Evolutionary conservation across 1,140 invertebrate species (phyloP).

Genomic region (Meloidogyne floridensis): DNA sequence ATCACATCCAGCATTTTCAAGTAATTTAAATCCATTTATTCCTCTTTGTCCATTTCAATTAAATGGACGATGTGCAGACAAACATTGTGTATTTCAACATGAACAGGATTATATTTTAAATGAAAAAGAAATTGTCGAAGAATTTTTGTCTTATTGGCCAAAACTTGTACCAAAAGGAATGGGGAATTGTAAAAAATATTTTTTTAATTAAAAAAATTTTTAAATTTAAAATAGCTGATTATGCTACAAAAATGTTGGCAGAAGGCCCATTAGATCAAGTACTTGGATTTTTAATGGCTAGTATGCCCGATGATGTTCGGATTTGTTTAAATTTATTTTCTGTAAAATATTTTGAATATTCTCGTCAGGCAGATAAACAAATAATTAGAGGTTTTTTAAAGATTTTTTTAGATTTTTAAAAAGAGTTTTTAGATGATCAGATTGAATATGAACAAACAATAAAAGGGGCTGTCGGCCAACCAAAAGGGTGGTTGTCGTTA

Average conservation of each 20-base stretch:
- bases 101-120: constrained; percentile 3
- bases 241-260: neutral
- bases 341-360: neutral
- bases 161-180: neutral
- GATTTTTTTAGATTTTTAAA: neutral
- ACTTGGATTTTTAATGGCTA: neutral
- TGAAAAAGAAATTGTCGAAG: neutral
- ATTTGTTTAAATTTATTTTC: neutral
- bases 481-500: neutral
- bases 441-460: neutral
- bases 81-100: neutral
- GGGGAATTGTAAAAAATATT: neutral
- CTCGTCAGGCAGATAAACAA: neutral
- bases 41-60: neutral
- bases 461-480: neutral
- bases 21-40: neutral
- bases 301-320: neutral
- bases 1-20: neutral
- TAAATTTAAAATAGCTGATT: neutral
- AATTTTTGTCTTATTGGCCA: constrained; percentile 2
- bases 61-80: neutral
- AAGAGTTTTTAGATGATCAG: neutral
- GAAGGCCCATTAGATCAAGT: neutral
- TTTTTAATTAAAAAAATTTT: neutral
- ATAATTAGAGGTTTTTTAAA: neutral